Evolutionary conservation across 2,113 vertebrate species (phyloP), one percentile per base, ranked within the genome.

Genomic region (Eptesicus fuscus): DNA sequence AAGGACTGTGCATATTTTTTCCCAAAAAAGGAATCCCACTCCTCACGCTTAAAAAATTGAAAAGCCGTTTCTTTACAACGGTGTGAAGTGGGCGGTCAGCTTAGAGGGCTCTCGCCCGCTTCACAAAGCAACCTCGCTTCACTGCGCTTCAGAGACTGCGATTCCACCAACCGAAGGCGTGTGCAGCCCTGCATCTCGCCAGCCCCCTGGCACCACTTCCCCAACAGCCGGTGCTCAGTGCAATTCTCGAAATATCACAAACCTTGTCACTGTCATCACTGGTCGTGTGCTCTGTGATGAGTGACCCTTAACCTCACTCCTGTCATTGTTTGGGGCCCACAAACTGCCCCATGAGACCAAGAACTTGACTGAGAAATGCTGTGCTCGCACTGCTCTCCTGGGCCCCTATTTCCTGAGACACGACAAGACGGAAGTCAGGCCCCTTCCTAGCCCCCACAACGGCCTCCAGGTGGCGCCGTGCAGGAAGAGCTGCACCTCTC

Each of bases 1-100:
- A 13, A 59, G 14, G 3, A 5, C 8, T 1, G 2, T 0, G 22
- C 0, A 0, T 32, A 0, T 2, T 20, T 25, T 25, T 4, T 4
- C 1, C 32, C 51, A 20, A 2, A 32, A 13, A 12, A 25, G 6
- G 12, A 67, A 79, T 9, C 69, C 30, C 35, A 7, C 4, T 44
- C 76, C 22, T 28, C 35, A 2, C 0, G 5, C 30, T 65, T 37
- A 51, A 76, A 35, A 73, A 18, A 11, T 1, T 35, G 7, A n/a
- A 71, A 88, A 7, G 12, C 42, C 4, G 1, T 20, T 70, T 91
- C 67, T 65, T 67, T n/a, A 51, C 32, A 17, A 7, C 1, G 1
- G 25, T 18, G 10, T 28, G 12, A 35, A 20, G 22, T 2, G 3
- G 25, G 5, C 4, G 42, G 28, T 77, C 61, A n/a, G 42, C 35